Evolutionary conservation across 1,140 invertebrate species (phyloP).

Genomic region (Coelopa frigida): DNA sequence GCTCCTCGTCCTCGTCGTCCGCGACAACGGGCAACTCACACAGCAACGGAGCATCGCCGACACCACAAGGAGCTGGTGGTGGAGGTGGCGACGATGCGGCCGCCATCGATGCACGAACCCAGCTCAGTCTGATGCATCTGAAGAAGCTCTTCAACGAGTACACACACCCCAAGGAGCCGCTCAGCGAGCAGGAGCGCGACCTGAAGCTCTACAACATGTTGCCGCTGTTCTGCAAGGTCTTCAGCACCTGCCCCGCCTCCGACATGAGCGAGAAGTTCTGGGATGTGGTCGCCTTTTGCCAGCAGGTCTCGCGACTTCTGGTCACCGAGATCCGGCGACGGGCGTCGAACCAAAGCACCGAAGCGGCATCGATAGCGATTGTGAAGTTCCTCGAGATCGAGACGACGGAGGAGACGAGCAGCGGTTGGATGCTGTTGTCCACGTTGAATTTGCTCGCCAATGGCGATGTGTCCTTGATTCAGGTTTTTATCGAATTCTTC

Average conservation of each 20-base stretch:
- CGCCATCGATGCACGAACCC: slow-evolving; percentile 63
- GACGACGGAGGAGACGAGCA: slow-evolving; percentile 84
- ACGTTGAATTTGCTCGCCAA: slow-evolving; percentile 85
- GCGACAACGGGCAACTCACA: too few species aligned
- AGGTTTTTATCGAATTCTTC: slow-evolving; percentile 51
- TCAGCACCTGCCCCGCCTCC: slow-evolving; percentile 77
- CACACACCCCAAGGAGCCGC: slow-evolving; percentile 72
- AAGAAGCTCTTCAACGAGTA: slow-evolving; percentile 95
- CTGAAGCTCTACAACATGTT: slow-evolving; percentile 97
- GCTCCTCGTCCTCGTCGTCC: too few species aligned
- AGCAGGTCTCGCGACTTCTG: slow-evolving; percentile 91
- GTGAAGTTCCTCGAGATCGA: slow-evolving; percentile 93
- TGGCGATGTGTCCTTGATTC: slow-evolving; percentile 69
- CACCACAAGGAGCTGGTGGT: slow-evolving; percentile 12
- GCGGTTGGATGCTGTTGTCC: slow-evolving; percentile 93
- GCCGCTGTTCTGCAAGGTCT: slow-evolving; percentile 97
- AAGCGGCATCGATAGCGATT: slow-evolving; percentile 91
- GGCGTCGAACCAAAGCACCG: slow-evolving; percentile 92
- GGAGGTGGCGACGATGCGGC: slow-evolving; percentile 24
- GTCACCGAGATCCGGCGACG: slow-evolving; percentile 88
- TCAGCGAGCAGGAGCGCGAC: slow-evolving; percentile 78
- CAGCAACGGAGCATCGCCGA: too few species aligned
- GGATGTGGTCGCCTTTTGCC: slow-evolving; percentile 86
- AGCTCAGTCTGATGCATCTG: slow-evolving; percentile 88
- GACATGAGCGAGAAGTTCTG: slow-evolving; percentile 95